Percentiles rank a stretch among this genome's conserved stretches.
Conservation (phyloP, 2,797 vertebrate genomes). For the Manis pentadactyla region DNA sequence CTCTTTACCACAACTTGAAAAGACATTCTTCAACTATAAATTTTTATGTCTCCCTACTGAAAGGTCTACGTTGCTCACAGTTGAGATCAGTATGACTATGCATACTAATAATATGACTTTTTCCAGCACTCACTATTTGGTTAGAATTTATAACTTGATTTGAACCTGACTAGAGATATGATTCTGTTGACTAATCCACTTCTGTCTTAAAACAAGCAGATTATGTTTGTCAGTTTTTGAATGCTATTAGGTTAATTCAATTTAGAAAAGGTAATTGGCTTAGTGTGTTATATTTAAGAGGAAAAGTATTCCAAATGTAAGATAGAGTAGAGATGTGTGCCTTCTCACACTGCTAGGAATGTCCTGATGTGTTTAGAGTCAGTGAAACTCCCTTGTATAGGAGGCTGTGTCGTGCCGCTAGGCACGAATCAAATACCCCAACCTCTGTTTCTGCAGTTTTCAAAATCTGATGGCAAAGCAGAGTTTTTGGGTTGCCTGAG, state of each 20-base stretch:
- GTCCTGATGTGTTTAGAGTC: background rate
- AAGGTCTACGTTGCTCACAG: background rate
- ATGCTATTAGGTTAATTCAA: constrained; percentile 84
- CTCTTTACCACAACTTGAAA: background rate
- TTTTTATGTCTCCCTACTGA: constrained; percentile 15
- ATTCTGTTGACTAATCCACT: constrained; percentile 83
- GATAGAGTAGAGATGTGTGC: background rate
- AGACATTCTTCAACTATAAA: constrained; percentile 29
- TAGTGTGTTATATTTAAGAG: constrained; percentile 77
- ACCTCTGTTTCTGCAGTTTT: background rate
- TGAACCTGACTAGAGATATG: constrained; percentile 65
- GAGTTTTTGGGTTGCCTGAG: background rate
- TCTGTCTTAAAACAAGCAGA: constrained; percentile 84
- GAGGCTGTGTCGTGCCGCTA: too few species aligned
- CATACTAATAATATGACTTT: constrained; percentile 68
- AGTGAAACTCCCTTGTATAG: background rate
- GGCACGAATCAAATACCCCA: background rate
- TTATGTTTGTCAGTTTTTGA: constrained; percentile 84
- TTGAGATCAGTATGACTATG: constrained; percentile 64
- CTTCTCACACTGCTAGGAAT: background rate
- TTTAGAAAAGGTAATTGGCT: constrained; percentile 80
- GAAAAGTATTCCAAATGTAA: constrained; percentile 60
- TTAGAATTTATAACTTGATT: constrained; percentile 80
- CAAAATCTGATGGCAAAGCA: constrained; percentile 3
- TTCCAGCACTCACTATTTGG: constrained; percentile 56